A percentile compares a stretch with the other conserved stretches of the same genome.
Evolutionary conservation across 2,888 invertebrate species (phyloP).

Genomic region (Deilephila elpenor): DNA sequence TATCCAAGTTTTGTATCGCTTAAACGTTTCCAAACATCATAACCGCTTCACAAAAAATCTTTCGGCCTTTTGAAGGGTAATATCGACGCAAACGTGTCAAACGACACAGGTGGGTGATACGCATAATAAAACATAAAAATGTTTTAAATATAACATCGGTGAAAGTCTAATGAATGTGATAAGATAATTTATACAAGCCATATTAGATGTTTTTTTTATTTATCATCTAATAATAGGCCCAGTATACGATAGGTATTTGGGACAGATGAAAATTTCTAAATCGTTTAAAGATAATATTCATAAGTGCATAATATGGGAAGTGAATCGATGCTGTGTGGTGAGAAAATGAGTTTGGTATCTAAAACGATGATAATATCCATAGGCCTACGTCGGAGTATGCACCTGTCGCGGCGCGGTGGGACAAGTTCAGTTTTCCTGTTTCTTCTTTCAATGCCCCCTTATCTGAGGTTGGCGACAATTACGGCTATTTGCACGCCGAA

Average conservation of each 20-base stretch:
- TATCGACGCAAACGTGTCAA: constrained; percentile 22
- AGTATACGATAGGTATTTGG: constrained; percentile 32
- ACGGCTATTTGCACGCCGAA: constrained; percentile 13
- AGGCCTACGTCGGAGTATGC: constrained; percentile 17
- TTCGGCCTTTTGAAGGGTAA: constrained; percentile 35
- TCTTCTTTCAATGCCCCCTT: constrained; percentile 18
- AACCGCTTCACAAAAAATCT: constrained; percentile 50
- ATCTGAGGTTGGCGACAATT: constrained; percentile 5
- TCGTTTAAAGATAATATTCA: constrained; percentile 29
- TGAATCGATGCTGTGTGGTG: constrained; percentile 7
- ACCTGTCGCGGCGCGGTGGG: constrained; percentile 4
- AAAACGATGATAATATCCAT: neutral
- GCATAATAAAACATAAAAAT: constrained; percentile 44
- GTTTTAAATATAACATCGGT: constrained; percentile 55
- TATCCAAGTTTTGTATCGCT: constrained; percentile 71
- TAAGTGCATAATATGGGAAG: constrained; percentile 26
- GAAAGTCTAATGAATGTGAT: constrained; percentile 67
- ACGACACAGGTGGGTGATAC: constrained; percentile 47
- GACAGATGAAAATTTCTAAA: constrained; percentile 32
- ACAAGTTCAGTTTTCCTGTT: neutral
- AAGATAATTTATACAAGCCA: constrained; percentile 59
- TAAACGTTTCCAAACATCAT: constrained; percentile 61
- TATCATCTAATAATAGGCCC: constrained; percentile 41
- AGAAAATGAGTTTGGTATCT: constrained; percentile 21
- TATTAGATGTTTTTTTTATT: constrained; percentile 53